These are phyloP conservation scores for Bradypodion ventrale DNA, from an alignment of 2,797 vertebrate species.

Conservation along the genomic window DNA sequence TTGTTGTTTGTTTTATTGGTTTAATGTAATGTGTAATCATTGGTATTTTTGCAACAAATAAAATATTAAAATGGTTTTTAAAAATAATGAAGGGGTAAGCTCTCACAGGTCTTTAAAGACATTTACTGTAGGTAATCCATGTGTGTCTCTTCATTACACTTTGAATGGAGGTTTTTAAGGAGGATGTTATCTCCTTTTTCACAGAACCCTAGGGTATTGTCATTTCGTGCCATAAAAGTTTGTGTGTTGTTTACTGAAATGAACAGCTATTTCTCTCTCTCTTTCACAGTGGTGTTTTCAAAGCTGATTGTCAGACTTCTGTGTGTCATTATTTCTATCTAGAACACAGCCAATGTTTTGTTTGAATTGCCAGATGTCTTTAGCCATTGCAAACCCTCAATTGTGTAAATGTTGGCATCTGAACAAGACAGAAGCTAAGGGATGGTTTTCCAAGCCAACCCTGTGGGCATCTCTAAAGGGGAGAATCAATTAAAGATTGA, in stretches of 20 bases:
- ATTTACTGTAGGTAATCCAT: neutral
- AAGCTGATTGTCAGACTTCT: slow-evolving; percentile 30
- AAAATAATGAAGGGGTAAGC: too few relatives aligned
- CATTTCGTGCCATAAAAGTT: neutral
- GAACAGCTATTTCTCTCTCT: slow-evolving; percentile 9
- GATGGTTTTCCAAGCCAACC: slow-evolving; percentile 10
- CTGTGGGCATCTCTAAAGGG: slow-evolving; percentile 29
- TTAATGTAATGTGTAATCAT: too few relatives aligned
- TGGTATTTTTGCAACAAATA: too few relatives aligned
- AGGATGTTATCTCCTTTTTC: neutral
- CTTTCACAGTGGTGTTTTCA: slow-evolving; percentile 8
- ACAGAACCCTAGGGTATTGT: too few relatives aligned
- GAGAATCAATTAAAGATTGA: slow-evolving; percentile 23
- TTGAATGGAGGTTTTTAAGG: neutral
- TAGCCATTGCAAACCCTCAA: slow-evolving; percentile 43
- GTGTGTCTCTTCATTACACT: neutral
- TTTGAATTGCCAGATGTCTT: slow-evolving; percentile 42
- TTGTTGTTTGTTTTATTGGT: too few relatives aligned
- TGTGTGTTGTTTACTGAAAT: slow-evolving; percentile 6
- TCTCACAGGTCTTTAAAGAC: too few relatives aligned
- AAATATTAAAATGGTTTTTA: too few relatives aligned
- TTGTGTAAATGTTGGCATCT: slow-evolving; percentile 42
- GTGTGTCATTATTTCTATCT: slow-evolving; percentile 19
- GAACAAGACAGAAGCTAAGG: slow-evolving; percentile 29
- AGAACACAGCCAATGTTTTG: slow-evolving; percentile 35